Evolutionary conservation across 2,888 invertebrate species (phyloP).

Genomic region (Heliconius aoede): DNA sequence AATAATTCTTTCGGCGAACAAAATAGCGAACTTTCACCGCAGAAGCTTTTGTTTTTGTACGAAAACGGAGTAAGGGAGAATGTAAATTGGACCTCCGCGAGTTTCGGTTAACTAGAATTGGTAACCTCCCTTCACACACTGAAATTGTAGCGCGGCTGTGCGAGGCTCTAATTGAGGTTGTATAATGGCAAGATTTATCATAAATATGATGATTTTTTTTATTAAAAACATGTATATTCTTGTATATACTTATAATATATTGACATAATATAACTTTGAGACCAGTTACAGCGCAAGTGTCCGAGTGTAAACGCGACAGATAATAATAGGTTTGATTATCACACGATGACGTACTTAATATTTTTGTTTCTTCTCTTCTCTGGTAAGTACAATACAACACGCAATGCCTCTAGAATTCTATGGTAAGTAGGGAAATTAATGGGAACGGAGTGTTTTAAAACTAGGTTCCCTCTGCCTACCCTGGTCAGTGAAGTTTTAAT

Average conservation of each 20-base stretch:
- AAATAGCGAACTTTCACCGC: constrained; percentile 22
- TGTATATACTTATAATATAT: background rate
- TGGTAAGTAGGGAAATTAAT: no score
- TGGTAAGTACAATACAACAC: no score
- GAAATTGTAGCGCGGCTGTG: constrained; percentile 19
- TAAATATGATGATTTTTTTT: background rate
- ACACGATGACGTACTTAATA: no score
- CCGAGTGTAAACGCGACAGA: no score
- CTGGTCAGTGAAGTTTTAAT: no score
- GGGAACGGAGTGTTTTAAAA: no score
- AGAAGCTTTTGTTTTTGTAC: constrained; percentile 33
- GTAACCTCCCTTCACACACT: constrained; percentile 29
- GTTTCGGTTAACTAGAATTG: constrained; percentile 35
- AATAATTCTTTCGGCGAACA: constrained; percentile 26
- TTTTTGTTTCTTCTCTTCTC: no score
- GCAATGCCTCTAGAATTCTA: no score
- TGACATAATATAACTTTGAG: background rate
- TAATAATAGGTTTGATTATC: no score
- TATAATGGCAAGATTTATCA: background rate
- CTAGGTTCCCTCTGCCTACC: no score
- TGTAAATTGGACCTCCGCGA: constrained; percentile 31
- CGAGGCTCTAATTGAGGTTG: constrained; percentile 11
- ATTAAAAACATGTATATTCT: background rate
- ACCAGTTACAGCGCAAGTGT: no score
- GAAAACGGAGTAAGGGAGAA: constrained; percentile 26